Evolutionary conservation across 1,140 invertebrate species (phyloP).

Genomic region (Drosophila truncata): DNA sequence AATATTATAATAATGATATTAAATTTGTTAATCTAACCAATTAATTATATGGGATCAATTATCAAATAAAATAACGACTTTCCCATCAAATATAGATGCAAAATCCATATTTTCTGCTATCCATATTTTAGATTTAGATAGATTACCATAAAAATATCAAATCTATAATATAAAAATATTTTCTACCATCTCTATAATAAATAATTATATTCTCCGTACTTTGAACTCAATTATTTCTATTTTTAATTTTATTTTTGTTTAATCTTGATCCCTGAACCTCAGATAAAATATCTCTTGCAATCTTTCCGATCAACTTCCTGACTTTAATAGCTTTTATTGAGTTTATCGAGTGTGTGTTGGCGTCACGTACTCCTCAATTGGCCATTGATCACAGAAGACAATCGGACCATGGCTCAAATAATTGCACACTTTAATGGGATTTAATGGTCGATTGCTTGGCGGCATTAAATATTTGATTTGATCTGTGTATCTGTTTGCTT

Average conservation of each 20-base stretch:
- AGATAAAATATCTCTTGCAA: constrained; percentile 2
- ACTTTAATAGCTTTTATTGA: constrained; percentile 3
- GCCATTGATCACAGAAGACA: constrained; percentile 32
- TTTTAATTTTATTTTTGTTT: neutral
- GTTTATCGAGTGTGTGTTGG: constrained; percentile 9
- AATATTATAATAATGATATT: no score
- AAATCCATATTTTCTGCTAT: no score
- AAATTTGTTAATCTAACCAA: no score
- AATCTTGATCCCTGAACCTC: constrained; percentile 40
- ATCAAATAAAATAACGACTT: no score
- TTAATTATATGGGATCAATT: no score
- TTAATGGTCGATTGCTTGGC: constrained; percentile 35
- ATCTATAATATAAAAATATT: neutral
- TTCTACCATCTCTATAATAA: neutral
- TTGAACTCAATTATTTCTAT: neutral
- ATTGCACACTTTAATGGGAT: constrained; percentile 75
- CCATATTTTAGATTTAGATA: no score
- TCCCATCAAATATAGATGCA: no score
- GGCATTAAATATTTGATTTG: constrained; percentile 25
- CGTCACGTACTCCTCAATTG: constrained; percentile 36
- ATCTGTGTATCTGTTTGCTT: constrained; percentile 18
- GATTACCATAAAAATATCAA: no score
- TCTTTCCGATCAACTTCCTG: constrained; percentile 31
- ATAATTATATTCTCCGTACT: neutral
- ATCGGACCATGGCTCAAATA: constrained; percentile 51